These are phyloP conservation scores for Oncopodura yosiiana DNA, from an alignment of 1,140 invertebrate genomes.

Conservation along the genomic window DNA sequence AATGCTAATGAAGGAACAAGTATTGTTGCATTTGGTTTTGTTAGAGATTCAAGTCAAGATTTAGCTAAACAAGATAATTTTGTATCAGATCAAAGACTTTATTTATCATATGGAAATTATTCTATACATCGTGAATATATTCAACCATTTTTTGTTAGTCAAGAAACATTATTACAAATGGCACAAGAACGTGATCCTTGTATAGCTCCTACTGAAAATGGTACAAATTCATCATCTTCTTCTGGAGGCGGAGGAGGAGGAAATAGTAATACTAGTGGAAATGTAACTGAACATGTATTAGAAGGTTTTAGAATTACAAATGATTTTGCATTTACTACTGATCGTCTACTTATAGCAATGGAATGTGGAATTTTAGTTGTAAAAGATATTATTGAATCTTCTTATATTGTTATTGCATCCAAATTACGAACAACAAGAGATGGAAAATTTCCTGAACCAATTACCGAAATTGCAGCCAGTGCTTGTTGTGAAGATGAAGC, in stretches of 20 bases:
- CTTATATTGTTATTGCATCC: too few relatives aligned
- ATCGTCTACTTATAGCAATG: conserved; percentile 20
- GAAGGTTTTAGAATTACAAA: background rate
- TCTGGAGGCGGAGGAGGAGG: background rate
- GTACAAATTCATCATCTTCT: background rate
- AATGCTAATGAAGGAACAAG: conserved; percentile 10
- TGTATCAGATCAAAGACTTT: too few relatives aligned
- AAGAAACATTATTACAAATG: background rate
- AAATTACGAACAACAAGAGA: background rate
- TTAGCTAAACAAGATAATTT: too few relatives aligned
- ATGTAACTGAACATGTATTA: background rate
- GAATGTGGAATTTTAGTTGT: conserved; percentile 15
- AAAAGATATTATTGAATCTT: background rate
- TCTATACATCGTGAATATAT: background rate
- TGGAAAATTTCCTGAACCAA: background rate
- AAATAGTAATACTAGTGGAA: background rate
- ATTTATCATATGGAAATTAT: background rate
- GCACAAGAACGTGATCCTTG: background rate
- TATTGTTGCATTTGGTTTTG: background rate
- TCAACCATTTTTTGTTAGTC: background rate
- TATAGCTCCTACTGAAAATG: too few relatives aligned
- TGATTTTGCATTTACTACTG: conserved; percentile 16
- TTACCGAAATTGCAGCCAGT: background rate
- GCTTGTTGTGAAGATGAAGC: background rate
- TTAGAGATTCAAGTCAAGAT: background rate